Conservation (phyloP, 2,797 vertebrate species). For the Odontamblyopus rebecca region DNA sequence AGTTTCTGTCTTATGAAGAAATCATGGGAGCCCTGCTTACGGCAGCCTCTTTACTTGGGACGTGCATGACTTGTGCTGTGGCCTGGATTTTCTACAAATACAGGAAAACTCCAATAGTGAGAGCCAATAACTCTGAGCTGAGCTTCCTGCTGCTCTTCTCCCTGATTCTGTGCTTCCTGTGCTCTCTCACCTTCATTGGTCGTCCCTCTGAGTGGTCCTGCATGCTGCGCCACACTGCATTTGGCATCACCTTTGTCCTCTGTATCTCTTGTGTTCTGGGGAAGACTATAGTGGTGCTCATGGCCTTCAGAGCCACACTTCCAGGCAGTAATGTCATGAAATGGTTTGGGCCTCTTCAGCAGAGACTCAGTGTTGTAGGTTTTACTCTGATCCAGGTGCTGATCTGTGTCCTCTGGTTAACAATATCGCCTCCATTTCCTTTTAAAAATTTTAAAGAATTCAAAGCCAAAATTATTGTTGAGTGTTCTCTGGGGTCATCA, state of each 20-base stretch:
- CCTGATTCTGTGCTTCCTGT: conserved; percentile 74
- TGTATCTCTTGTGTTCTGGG: conserved; percentile 77
- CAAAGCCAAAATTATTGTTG: conserved; percentile 61
- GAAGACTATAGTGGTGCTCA: conserved; percentile 77
- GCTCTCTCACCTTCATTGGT: conserved; percentile 77
- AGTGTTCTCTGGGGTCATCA: conserved; percentile 57
- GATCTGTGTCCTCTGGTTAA: conserved; percentile 67
- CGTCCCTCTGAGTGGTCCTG: conserved; percentile 76
- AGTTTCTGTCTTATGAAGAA: conserved; percentile 57
- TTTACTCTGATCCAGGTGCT: conserved; percentile 44
- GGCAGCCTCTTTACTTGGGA: conserved; percentile 64
- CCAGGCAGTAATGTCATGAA: conserved; percentile 73
- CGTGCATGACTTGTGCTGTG: conserved; percentile 38
- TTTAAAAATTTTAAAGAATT: conserved; percentile 53
- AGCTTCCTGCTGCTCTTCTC: conserved; percentile 80
- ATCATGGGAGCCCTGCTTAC: conserved; percentile 66
- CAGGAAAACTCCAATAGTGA: conserved; percentile 75
- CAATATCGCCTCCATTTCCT: conserved; percentile 64
- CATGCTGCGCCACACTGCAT: conserved; percentile 77
- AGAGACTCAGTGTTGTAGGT: conserved; percentile 69
- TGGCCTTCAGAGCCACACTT: conserved; percentile 76
- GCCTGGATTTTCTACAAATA: conserved; percentile 60
- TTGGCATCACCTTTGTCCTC: conserved; percentile 78
- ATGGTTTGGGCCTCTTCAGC: conserved; percentile 76
- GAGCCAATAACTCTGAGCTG: conserved; percentile 79